Evolutionary conservation across 2,797 vertebrate species (phyloP).

Genomic region (Eupleurogrammus muticus): DNA sequence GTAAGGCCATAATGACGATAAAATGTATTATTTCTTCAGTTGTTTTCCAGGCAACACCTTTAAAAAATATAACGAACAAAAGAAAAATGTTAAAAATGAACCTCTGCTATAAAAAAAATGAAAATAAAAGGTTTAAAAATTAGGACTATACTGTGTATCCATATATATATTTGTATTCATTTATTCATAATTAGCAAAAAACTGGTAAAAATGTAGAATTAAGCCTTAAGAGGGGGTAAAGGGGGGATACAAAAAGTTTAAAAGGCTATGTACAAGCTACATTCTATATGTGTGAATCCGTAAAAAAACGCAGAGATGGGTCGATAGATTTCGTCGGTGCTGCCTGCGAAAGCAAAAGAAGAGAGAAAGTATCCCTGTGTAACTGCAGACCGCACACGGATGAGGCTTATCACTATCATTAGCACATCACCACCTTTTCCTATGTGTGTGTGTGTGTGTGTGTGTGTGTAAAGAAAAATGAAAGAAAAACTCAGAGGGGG

Average conservation of each 20-base stretch:
- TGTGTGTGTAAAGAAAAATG: too few species aligned
- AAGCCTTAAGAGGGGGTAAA: conserved; percentile 86
- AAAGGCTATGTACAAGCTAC: conserved; percentile 99
- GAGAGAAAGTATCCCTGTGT: conserved; percentile 86
- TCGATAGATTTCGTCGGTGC: conserved; percentile 80
- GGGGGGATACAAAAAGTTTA: conserved; percentile 94
- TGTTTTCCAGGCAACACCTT: conserved; percentile 95
- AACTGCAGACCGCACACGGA: conserved; percentile 72
- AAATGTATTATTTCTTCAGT: conserved; percentile 77
- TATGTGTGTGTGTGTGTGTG: neutral
- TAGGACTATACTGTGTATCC: conserved; percentile 67
- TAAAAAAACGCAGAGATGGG: conserved; percentile 84
- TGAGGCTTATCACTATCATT: conserved; percentile 81
- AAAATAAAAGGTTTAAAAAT: conserved; percentile 58
- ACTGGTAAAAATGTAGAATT: conserved; percentile 91
- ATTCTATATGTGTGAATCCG: conserved; percentile 93
- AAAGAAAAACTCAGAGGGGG: too few species aligned
- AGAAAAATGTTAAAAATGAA: conserved; percentile 61
- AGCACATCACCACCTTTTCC: conserved; percentile 16
- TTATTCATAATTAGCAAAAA: conserved; percentile 87
- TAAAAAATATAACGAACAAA: conserved; percentile 25
- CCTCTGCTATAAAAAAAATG: conserved; percentile 60
- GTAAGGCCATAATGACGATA: conserved; percentile 91
- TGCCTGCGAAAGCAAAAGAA: conserved; percentile 92
- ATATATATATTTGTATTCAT: conserved; percentile 72